Percentiles rank a stretch among this genome's conserved stretches.
Conservation (phyloP, 2,113 vertebrate genomes). For the Ophthalmolycus amberensis region DNA sequence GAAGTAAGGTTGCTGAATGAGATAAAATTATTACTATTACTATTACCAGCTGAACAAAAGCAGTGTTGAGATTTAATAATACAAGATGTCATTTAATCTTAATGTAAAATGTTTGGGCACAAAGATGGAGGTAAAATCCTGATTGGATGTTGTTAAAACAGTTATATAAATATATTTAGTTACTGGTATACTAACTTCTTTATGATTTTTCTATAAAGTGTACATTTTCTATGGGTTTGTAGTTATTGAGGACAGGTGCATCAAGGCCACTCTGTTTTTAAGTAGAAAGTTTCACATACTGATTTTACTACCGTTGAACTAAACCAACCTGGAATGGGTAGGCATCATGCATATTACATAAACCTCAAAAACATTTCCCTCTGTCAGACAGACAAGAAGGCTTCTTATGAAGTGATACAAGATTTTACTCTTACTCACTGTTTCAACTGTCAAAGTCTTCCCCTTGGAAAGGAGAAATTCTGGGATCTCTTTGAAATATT, state of each 20-base stretch:
- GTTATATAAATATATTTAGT: background rate
- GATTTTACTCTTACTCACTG: slow-evolving; percentile 36
- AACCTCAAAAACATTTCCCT: background rate
- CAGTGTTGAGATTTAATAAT: too few species aligned
- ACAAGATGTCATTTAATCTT: too few species aligned
- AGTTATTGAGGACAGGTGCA: background rate
- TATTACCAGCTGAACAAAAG: background rate
- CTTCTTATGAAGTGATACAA: background rate
- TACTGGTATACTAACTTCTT: background rate
- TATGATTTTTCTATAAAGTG: background rate
- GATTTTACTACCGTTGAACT: background rate
- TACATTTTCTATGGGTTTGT: background rate
- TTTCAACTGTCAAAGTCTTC: slow-evolving; percentile 23
- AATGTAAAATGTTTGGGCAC: too few species aligned
- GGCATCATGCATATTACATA: background rate
- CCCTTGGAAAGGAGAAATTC: background rate
- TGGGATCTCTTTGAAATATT: slow-evolving; percentile 53
- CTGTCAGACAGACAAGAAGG: background rate
- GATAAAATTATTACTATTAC: background rate
- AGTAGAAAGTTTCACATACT: background rate
- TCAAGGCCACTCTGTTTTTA: background rate
- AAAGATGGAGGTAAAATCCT: too few species aligned
- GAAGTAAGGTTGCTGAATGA: background rate
- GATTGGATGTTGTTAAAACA: background rate
- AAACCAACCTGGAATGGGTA: background rate